Conservation (phyloP, 64 coral and sea anemone species). For the Pocillopora damicornis region DNA sequence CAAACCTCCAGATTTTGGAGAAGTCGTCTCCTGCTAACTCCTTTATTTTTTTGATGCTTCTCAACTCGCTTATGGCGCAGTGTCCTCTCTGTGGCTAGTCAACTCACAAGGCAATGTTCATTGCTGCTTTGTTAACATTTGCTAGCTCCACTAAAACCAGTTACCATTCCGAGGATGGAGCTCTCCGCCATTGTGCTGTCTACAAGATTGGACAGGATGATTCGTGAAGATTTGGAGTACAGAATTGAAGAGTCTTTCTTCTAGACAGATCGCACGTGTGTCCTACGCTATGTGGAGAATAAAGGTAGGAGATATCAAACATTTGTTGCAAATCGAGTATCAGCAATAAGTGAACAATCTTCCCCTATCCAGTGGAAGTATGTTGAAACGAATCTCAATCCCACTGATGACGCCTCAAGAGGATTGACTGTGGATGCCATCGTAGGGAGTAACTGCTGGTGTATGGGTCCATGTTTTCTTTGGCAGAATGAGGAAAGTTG, state of each 20-base stretch:
- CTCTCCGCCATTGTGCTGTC: slow-evolving; percentile 9
- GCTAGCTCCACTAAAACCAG: background rate
- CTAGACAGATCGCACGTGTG: slow-evolving; percentile 12
- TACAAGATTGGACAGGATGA: slow-evolving; percentile 10
- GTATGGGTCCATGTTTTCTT: background rate
- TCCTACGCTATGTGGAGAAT: slow-evolving; percentile 1
- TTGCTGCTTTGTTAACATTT: background rate
- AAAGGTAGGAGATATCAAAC: background rate
- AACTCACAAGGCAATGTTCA: background rate
- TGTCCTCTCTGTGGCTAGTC: background rate
- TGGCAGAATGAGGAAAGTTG: background rate
- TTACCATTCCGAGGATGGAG: slow-evolving; percentile 20
- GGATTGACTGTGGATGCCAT: background rate
- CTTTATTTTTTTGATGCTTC: slow-evolving; percentile 34
- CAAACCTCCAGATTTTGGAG: slow-evolving; percentile 13
- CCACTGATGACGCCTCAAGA: background rate
- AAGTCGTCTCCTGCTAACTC: background rate
- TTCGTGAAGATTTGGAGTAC: slow-evolving; percentile 9
- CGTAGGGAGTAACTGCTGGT: background rate
- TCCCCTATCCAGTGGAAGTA: background rate
- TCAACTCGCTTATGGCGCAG: slow-evolving; percentile 12
- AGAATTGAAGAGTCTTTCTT: background rate
- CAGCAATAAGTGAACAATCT: slow-evolving; percentile 4
- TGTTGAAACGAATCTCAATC: background rate
- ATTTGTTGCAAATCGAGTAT: background rate